These are phyloP conservation scores for Bettongia penicillata DNA, from an alignment of 2,113 vertebrate genomes.

Conservation along the genomic window DNA sequence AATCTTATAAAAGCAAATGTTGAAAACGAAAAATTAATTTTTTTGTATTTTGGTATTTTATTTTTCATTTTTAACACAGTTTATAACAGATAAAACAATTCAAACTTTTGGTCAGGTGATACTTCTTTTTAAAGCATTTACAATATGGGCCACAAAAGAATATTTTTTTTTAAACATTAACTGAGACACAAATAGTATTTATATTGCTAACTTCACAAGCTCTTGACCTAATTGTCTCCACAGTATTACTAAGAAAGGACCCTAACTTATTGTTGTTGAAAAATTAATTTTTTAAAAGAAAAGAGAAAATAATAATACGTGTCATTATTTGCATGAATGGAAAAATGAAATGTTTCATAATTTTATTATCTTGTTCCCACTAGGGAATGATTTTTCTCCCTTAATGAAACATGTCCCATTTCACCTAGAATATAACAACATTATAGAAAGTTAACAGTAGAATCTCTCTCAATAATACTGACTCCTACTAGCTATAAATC, in stretches of 20 bases:
- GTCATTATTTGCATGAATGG: background rate
- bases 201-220: too few relatives aligned
- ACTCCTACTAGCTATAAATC: constrained; percentile 34
- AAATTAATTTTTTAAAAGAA: background rate
- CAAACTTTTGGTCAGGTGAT: too few relatives aligned
- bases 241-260: too few relatives aligned
- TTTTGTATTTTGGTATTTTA: too few relatives aligned
- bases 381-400: background rate
- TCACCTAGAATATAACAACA: constrained; percentile 23
- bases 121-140: too few relatives aligned
- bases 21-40: constrained; percentile 14
- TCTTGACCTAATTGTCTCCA: too few relatives aligned
- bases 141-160: too few relatives aligned
- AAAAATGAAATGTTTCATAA: background rate
- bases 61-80: too few relatives aligned
- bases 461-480: background rate
- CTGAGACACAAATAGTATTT: too few relatives aligned
- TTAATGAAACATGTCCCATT: constrained; percentile 18
- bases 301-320: background rate
- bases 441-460: constrained; percentile 17
- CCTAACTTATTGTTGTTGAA: too few relatives aligned
- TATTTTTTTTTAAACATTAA: too few relatives aligned
- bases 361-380: background rate
- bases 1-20: background rate
- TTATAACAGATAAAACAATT: too few relatives aligned